phyloP scores from a whole-genome alignment of 2,888 invertebrate species.

The Lycaena phlaeas region DNA sequence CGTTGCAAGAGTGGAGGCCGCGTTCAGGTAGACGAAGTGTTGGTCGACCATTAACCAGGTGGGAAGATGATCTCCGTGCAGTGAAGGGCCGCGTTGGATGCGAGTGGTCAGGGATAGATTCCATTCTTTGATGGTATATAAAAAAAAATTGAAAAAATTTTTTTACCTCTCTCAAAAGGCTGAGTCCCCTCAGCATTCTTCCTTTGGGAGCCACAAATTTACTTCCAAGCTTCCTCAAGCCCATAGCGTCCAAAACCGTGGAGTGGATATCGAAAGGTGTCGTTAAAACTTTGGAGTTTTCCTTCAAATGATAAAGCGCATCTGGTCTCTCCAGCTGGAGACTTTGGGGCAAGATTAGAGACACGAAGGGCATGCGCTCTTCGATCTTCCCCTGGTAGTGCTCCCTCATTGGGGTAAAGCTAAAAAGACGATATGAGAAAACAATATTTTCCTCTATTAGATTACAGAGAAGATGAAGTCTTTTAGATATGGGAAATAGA shows the following conservation, averaged over 20 bases:
- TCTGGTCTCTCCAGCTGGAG: constrained; percentile 75
- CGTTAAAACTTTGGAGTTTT: constrained; percentile 78
- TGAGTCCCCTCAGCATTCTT: constrained; percentile 21
- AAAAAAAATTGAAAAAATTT: too few species aligned
- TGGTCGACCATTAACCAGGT: too few species aligned
- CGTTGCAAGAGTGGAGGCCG: too few species aligned
- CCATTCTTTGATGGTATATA: too few species aligned
- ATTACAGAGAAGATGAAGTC: too few species aligned
- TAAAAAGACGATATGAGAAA: too few species aligned
- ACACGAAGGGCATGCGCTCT: constrained; percentile 90
- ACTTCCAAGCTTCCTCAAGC: constrained; percentile 17
- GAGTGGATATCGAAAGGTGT: constrained; percentile 91
- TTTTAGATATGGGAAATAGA: too few species aligned
- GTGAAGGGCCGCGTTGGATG: too few species aligned
- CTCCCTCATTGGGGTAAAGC: constrained; percentile 21
- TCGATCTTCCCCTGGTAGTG: constrained; percentile 81
- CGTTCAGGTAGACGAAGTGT: too few species aligned
- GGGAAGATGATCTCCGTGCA: too few species aligned
- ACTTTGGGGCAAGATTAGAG: constrained; percentile 81
- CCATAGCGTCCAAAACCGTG: constrained; percentile 52
- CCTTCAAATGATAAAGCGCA: constrained; percentile 73
- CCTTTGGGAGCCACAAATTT: constrained; percentile 17
- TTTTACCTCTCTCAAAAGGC: constrained; percentile 23
- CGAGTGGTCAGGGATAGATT: too few species aligned
- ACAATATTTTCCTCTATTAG: too few species aligned